Evolutionary conservation across 2,888 invertebrate species (phyloP).

Genomic region (Ochropleura leucogaster): DNA sequence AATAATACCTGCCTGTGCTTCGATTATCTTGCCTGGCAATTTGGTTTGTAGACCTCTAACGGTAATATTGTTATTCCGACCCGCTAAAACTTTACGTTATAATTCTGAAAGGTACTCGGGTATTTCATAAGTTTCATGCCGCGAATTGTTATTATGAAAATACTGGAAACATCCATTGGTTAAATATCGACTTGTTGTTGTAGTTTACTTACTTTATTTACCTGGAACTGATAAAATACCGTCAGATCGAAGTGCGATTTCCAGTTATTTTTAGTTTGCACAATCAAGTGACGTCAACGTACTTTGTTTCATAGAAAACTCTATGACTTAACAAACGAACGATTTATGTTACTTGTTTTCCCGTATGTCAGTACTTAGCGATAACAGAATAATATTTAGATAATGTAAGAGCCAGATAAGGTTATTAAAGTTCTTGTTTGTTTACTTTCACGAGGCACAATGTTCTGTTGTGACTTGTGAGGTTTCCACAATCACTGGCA

Average conservation of each 20-base stretch:
- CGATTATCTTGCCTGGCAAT: constrained; percentile 17
- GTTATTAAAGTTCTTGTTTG: constrained; percentile 51
- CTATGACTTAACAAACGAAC: constrained; percentile 46
- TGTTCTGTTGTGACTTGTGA: constrained; percentile 33
- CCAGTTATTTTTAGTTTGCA: constrained; percentile 71
- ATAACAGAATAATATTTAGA: constrained; percentile 48
- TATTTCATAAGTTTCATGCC: constrained; percentile 7
- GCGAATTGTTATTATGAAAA: constrained; percentile 37
- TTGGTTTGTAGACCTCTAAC: constrained; percentile 17
- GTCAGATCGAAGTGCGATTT: constrained; percentile 68
- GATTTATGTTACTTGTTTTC: constrained; percentile 48
- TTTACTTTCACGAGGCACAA: constrained; percentile 47
- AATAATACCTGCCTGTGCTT: background rate
- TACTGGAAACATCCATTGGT: constrained; percentile 39
- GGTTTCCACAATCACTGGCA: constrained; percentile 43
- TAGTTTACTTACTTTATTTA: constrained; percentile 50
- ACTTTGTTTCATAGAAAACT: constrained; percentile 55
- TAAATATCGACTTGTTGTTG: constrained; percentile 55
- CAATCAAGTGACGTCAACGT: constrained; percentile 72
- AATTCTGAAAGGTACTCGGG: constrained; percentile 11
- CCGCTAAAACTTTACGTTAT: constrained; percentile 6
- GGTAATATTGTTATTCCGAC: constrained; percentile 11
- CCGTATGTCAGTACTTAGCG: constrained; percentile 44
- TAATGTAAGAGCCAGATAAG: constrained; percentile 50
- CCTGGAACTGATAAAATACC: constrained; percentile 72